phyloP scores from a whole-genome alignment of 2,113 vertebrate species.

The Chloebia gouldiae region DNA sequence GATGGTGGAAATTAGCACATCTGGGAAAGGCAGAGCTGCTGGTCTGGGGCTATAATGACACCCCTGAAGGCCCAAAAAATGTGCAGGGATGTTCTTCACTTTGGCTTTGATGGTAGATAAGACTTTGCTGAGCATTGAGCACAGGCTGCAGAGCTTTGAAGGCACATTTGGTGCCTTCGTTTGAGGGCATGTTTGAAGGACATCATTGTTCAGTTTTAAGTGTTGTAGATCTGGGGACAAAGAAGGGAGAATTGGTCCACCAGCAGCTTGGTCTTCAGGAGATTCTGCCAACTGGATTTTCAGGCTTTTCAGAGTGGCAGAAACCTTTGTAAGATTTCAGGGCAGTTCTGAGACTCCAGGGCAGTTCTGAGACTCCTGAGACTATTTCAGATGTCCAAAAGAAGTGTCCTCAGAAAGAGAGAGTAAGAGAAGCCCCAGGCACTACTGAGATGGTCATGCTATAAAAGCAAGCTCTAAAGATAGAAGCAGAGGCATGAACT shows the following conservation, averaged over 20 bases:
- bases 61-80: background rate
- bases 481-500: conserved; percentile 21
- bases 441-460: background rate
- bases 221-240: background rate
- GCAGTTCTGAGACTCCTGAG: background rate
- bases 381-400: background rate
- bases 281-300: background rate
- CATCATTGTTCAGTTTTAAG: background rate
- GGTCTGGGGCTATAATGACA: background rate
- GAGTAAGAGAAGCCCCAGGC: background rate
- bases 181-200: background rate
- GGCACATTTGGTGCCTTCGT: background rate
- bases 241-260: background rate
- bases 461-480: background rate
- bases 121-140: background rate
- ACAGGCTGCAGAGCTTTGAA: background rate
- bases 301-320: background rate
- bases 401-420: background rate
- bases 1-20: background rate
- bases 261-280: background rate
- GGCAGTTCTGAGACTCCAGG: background rate
- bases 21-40: background rate
- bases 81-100: background rate
- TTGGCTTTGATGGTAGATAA: background rate
- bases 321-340: background rate